Base-by-base conservation (phyloP, 2,113 vertebrate species). In the Cephalopterus ornatus region DNA sequence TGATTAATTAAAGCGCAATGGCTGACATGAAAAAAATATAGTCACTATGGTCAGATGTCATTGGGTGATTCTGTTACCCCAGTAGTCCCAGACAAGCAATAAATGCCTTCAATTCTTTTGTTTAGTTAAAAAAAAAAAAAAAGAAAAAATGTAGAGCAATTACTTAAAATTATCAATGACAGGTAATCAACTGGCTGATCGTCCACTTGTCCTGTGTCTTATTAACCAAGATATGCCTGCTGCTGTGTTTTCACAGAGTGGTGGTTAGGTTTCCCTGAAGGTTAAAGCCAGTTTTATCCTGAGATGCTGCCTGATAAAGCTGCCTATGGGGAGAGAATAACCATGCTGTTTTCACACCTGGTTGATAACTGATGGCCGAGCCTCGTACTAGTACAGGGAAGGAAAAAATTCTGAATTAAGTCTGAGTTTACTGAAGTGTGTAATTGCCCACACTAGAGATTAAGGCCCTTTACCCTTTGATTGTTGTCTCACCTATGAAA, bases 261-360 rank as follows among this genome's bases (percentile, higher is more conserved):
- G 39, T 53, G 23, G 23, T 23, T 37, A 7, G 32, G 50, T 73
- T 70, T 91, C 78, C 56, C n/a, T 26, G 41, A 89, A 88, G 23
- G 87, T 82, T 88, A 58, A 58, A 76, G 78, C 77, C 80, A 67
- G 49, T 85, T 92, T 90, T 88, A 91, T 49, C 63, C 33, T 3
- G 12, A 88, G 79, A 61, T 39, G 75, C 62, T 46, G 77, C 15
- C 12, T 56, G 88, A 82, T 44, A 94, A 75, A 66, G 67, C 88
- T 78, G 70, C 55, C 16, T 28, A 17, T 1, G 2, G 33, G 22
- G 35, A 72, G 42, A 5, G 0, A 88, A 72, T 33, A 76, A 24
- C 49, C 13, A 11, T n/a, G 58, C 79, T 56, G 58, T 65, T 85
- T 91, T 93, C 97, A 94, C 96, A 95, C 95, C 92, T 47, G 95